Base-by-base conservation (phyloP, 1,140 invertebrate species). In the Mactra quadrangularis region DNA sequence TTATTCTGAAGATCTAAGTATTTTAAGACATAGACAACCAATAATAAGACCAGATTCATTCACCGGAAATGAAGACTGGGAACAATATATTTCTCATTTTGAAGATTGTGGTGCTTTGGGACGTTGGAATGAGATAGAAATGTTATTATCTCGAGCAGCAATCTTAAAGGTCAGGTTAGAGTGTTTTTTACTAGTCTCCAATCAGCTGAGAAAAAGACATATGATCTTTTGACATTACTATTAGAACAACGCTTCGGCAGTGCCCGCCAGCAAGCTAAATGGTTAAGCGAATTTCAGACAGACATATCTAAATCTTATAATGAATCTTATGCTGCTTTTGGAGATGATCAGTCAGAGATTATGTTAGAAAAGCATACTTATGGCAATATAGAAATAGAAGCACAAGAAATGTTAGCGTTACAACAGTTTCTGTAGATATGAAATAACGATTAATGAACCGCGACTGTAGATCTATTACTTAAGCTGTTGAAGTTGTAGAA, bases 41-140 rank as follows among this genome's bases (percentile, higher is more conserved):
- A 62, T 62, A 35, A 62, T 62, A 35, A 83, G 77, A 62, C 82
- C 72, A 31, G 82, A 83, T 13, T 25, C 52, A 33, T 83, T 38
- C 71, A 33, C 31, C 50, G 82, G 82, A 41, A 41, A 52, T 3
- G 57, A 82, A 11, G 47, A 55, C n/a, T 64, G 45, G 57, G 71
- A 82, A 17, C 55, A 79, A 31, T 70, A 79, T 41, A 15, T 53
- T 47, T 68, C 76, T 9, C 76, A 62, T 35, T 68, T 68, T 57
- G 60, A 68, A 68, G 76, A 68, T 29, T 79, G 76, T 29, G 64
- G 60, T 11, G 76, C 66, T 45, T 45, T 79, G 29, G 76, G 60
- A 41, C n/a, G 29, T 6, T 79, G 76, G 76, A 29, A 25, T 33
- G 62, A 31, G 17, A 55, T 19, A 70, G 64, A 52, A 13, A 62